Base-by-base conservation (phyloP, 2,113 vertebrate genomes). In the Trachemys scripta region DNA sequence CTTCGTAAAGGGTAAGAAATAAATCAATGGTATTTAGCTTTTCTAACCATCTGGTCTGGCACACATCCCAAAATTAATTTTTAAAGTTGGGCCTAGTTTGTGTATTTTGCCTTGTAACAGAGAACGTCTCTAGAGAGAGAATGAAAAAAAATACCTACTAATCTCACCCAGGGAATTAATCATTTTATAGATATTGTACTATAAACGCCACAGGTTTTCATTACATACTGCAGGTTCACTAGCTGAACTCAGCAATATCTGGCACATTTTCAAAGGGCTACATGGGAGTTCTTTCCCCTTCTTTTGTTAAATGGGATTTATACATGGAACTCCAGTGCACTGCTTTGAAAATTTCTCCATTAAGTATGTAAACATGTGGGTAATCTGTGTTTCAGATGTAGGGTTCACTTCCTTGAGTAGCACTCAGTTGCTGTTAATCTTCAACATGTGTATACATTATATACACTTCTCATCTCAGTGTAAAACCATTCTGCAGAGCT, bases 1-100 rank as follows among this genome's bases (percentile, higher is more conserved):
- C 96, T 98, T 98, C 79, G 92, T 95, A 98, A 98, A 98, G 98
- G 97, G 97, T 98, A 98, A 97, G 98, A 98, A 98, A 98, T 98
- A 98, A 98, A 98, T 98, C 98, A 98, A 97, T 56, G 96, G 98
- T 98, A 98, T 98, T 98, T 98, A 98, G 98, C 97, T 98, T 97
- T 97, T 94, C 98, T 97, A 98, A 97, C 98, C 98, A 98, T 98
- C 98, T 98, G 98, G 92, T 97, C 98, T 98, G 98, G 98, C 98
- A 97, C 81, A 51, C 83, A 54, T 98, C 98, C 98, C 98, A 98
- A 98, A 98, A 96, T 96, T 98, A 97, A 91, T 98, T 97, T 97
- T 98, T 96, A 98, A 98, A 98, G 96, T 98, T 98, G 98, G 97
- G 98, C 98, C 96, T 97, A 96, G 95, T 98, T 98, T 59, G 54